Evolutionary conservation across 2,113 vertebrate genomes (phyloP), one percentile per base, ranked within the genome.

Genomic region (Eulacestoma nigropectus): DNA sequence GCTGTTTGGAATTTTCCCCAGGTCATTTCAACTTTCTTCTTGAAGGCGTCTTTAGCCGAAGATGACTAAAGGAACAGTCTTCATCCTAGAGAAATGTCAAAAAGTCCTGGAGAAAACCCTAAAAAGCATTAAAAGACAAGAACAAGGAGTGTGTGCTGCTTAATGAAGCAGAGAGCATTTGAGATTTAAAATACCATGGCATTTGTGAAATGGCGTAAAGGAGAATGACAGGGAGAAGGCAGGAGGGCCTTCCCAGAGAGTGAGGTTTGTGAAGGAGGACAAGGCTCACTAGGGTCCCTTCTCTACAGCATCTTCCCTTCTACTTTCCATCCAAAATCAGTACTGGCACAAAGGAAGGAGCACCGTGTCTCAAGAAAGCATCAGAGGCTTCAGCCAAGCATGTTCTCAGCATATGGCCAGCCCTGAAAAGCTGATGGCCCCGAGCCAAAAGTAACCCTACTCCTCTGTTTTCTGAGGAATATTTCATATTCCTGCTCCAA

Each of bases 1-100:
- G 95, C 96, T 95, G 92, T 97, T 97, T 96, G 96, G 96, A 96
- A 95, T 97, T 97, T 97, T 97, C 96, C 92, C 96, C 96, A 97
- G 95, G 95, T 92, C 92, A 97, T 93, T 97, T 97, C 90, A 96
- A 97, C 95, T 96, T 88, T 96, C 96, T 96, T 97, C 96, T 84
- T 94, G 95, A 96, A 96, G 93, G 95, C 5, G 56, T 97, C 95
- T 96, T 97, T 96, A 97, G 95, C 93, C 90, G 95, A 96, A 96
- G 96, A 15, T 88, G 96, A 97, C 96, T 97, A 97, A 97, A 97
- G 95, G 93, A 94, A 96, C 83, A 18, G 85, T 96, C 96, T 97
- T 97, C 96, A 97, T 69, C 96, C 96, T 96, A 96, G 95, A 94
- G 85, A 84, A 96, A 96, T 95, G 95, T 97, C 95, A 96, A 97